A percentile compares a stretch with the other conserved stretches of the same genome.
phyloP scores from a whole-genome alignment of 23 tunicate species.

The Botrylloides violaceus region DNA sequence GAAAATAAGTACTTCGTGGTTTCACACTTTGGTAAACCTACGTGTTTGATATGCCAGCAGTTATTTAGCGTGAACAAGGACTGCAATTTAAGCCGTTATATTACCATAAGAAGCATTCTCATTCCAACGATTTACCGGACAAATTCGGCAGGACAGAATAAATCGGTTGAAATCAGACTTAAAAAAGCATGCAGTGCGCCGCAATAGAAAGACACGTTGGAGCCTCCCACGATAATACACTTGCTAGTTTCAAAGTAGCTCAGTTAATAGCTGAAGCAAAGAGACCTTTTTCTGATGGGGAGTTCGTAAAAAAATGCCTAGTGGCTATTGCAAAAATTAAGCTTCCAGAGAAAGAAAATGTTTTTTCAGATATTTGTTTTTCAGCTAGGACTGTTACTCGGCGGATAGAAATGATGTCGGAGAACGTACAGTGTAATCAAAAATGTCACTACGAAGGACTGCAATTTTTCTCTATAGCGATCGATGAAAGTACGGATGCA shows the following conservation, averaged over 20 bases:
- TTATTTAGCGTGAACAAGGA: constrained; percentile 2
- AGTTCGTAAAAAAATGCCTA: constrained; percentile 51
- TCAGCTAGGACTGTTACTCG: constrained; percentile 68
- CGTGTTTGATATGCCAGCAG: constrained; percentile 3
- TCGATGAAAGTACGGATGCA: constrained; percentile 62
- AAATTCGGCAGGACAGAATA: constrained; percentile 56
- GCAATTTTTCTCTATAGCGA: constrained; percentile 66
- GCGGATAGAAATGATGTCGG: constrained; percentile 68
- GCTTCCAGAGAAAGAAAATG: constrained; percentile 61
- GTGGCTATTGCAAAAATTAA: constrained; percentile 55
- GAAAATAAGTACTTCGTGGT: constrained; percentile 39
- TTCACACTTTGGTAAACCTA: constrained; percentile 23
- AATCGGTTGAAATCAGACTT: constrained; percentile 38
- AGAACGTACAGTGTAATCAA: constrained; percentile 46
- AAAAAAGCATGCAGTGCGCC: constrained; percentile 25
- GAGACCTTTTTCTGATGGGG: constrained; percentile 68
- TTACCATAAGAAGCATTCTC: constrained; percentile 17
- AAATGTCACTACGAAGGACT: constrained; percentile 36
- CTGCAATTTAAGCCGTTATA: not conserved
- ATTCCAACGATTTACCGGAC: constrained; percentile 31
- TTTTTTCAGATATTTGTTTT: constrained; percentile 45
- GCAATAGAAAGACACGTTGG: constrained; percentile 54
- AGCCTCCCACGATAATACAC: too few relatives aligned
- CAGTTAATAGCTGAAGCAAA: constrained; percentile 52
- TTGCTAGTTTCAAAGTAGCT: constrained; percentile 60